These are phyloP conservation scores for Callaeas wilsoni DNA, from an alignment of 2,113 vertebrate species.

Conservation along the genomic window DNA sequence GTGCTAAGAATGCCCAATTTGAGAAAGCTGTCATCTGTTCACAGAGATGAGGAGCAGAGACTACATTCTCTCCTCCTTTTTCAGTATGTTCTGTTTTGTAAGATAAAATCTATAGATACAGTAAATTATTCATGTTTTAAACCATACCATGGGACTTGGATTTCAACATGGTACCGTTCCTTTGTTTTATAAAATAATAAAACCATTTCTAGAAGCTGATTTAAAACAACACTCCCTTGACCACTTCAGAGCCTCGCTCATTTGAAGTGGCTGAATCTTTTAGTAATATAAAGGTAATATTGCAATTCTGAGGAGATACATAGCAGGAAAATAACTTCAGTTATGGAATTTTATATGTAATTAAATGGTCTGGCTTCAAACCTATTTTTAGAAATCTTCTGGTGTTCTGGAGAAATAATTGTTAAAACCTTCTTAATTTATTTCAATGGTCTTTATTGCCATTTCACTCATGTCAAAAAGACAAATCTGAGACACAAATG, in stretches of 20 bases:
- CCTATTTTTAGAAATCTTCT: neutral
- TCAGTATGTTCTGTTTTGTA: conserved; percentile 7
- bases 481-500: neutral
- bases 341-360: neutral
- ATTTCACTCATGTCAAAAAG: neutral
- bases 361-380: neutral
- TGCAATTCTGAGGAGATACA: neutral
- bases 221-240: neutral
- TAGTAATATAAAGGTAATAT: neutral
- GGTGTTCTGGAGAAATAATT: neutral
- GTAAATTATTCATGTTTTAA: conserved; percentile 11
- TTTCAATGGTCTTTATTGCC: neutral
- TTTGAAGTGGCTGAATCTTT: neutral
- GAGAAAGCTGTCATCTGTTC: conserved; percentile 51
- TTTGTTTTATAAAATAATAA: neutral
- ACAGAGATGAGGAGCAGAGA: neutral
- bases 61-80: conserved; percentile 22
- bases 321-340: neutral
- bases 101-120: conserved; percentile 4
- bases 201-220: neutral
- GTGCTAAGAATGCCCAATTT: conserved; percentile 51
- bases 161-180: neutral
- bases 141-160: neutral
- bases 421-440: neutral
- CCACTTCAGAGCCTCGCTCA: neutral